These are phyloP conservation scores for Sogatella furcifera DNA, from an alignment of 1,140 invertebrate genomes.

Conservation along the genomic window DNA sequence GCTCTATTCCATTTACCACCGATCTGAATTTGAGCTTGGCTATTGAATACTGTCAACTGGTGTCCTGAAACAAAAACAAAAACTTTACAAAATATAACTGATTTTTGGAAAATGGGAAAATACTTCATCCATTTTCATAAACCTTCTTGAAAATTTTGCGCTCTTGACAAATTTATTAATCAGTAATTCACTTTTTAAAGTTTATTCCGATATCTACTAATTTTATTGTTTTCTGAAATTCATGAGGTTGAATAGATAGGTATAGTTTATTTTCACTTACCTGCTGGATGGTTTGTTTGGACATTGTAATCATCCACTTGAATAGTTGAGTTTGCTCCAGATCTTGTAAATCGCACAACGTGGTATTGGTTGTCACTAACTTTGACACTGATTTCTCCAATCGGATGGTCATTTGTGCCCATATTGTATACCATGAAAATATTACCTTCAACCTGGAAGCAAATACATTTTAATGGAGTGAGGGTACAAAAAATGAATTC, in stretches of 20 bases:
- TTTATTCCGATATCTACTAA: no score
- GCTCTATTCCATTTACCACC: conserved; percentile 69
- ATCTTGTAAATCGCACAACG: conserved; percentile 78
- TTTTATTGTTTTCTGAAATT: no score
- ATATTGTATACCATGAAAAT: conserved; percentile 90
- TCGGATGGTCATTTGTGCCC: conserved; percentile 79
- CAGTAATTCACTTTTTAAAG: no score
- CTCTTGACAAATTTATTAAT: no score
- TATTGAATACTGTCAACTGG: conserved; percentile 84
- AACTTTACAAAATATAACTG: no score
- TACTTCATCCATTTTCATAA: no score
- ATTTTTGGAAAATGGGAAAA: no score
- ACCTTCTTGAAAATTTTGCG: no score
- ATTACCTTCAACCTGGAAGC: conserved; percentile 72
- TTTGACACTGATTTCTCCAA: conserved; percentile 78
- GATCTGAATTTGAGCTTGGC: conserved; percentile 80
- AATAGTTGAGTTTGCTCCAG: conserved; percentile 79
- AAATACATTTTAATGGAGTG: no score
- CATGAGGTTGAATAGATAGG: no score
- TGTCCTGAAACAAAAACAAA: conserved; percentile 47
- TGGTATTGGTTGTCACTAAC: conserved; percentile 92
- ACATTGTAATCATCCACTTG: conserved; percentile 87
- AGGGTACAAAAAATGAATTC: no score
- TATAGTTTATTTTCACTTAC: conserved; percentile 34
- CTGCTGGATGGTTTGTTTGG: conserved; percentile 65